Percentiles rank a stretch among this genome's conserved stretches.
Evolutionary conservation across 2,888 invertebrate species (phyloP).

Genomic region (Sarcophaga subvicina): DNA sequence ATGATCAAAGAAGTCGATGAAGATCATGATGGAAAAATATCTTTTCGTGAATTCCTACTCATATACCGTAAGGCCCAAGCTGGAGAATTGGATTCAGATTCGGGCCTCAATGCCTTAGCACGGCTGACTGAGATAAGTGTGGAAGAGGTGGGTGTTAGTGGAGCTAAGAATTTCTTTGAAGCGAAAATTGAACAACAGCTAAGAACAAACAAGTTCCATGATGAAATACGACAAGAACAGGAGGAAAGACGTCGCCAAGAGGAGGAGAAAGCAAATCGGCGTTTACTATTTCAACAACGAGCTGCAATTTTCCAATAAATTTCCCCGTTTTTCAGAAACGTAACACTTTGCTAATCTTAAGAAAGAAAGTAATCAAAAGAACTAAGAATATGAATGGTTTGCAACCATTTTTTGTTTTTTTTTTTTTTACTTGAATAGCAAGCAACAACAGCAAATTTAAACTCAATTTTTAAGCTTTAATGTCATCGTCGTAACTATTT

Average conservation of each 20-base stretch:
- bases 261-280: constrained; percentile 91
- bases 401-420: neutral
- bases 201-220: constrained; percentile 93
- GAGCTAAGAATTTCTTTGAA: constrained; percentile 97
- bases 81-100: constrained; percentile 93
- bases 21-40: constrained; percentile 92
- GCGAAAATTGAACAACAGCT: constrained; percentile 95
- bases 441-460: constrained; percentile 11
- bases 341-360: no score
- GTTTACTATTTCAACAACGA: constrained; percentile 93
- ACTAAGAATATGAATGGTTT: neutral
- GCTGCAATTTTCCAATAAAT: constrained; percentile 90
- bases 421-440: constrained; percentile 2
- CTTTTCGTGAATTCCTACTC: constrained; percentile 93
- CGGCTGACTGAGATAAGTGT: constrained; percentile 95
- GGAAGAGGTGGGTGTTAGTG: constrained; percentile 96
- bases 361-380: neutral
- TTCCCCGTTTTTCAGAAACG: neutral
- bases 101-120: constrained; percentile 93
- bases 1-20: constrained; percentile 97
- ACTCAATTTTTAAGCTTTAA: constrained; percentile 64
- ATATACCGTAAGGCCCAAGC: constrained; percentile 94
- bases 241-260: constrained; percentile 92
- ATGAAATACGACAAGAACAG: constrained; percentile 95
- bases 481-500: constrained; percentile 55